Base-by-base conservation (phyloP, 2,888 invertebrate species). In the Drosophila leonis region DNA sequence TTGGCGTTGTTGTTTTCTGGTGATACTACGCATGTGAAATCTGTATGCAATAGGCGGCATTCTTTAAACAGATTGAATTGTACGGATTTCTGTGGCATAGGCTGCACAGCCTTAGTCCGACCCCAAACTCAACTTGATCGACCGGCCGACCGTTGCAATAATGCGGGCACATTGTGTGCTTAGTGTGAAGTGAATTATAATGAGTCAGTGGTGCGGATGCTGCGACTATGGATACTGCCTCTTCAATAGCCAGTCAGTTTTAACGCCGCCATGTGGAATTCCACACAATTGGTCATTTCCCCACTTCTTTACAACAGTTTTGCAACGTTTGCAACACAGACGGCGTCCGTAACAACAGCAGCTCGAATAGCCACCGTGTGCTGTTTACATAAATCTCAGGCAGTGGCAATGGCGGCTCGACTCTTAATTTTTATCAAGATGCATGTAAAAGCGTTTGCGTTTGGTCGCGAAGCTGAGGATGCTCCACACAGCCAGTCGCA, bases 141-240 rank as follows among this genome's bases (percentile, higher is more conserved):
- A 27, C 60, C 69, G 37, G 12, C 27, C 56, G 49, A 61, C 37
- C 59, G 24, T 65, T 65, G 81, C 67, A 71, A 82, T 75, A 78
- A 82, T 78, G 75, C 82, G 67, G 78, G 75, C 72, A 72, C 69
- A 82, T 75, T 80, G 80, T 82, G 65, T 78, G 72, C 75, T 78
- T 75, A 75, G 79, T 79, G 80, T 82, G 82, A 78, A 78, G 70
- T 75, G 79, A 80, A 80, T 80, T 80, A 78, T 80, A 80, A 82
- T 82, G 71, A 80, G 64, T 65, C 68, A 63, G 70, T 73, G 64
- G 33, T 56, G 61, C 57, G 41, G 62, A 65, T 62, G 65, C 64
- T 49, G 46, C n/a, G 33, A 55, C 52, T 63, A 20, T 66, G 60
- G 39, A 39, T 49, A 27, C 37, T 52, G 66, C 55, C 48, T 42